These are phyloP conservation scores for Rhingia rostrata DNA, from an alignment of 2,888 invertebrate species.

Conservation along the genomic window DNA sequence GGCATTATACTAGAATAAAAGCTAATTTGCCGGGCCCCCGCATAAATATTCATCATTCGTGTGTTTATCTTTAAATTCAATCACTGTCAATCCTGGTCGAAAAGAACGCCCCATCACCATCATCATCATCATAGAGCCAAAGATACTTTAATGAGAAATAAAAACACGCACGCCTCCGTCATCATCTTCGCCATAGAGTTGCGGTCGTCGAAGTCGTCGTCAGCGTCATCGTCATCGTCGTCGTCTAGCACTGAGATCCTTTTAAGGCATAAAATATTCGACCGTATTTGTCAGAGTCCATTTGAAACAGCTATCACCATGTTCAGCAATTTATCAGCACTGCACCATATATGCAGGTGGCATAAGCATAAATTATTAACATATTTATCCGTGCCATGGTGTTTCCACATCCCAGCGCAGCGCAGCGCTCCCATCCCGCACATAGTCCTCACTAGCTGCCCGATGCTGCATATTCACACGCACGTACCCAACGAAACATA, in stretches of 20 bases:
- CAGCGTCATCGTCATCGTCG: background rate
- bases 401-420: slow-evolving; percentile 52
- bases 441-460: slow-evolving; percentile 18
- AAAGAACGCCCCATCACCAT: slow-evolving; percentile 50
- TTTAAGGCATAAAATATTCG: slow-evolving; percentile 74
- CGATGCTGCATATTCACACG: slow-evolving; percentile 71
- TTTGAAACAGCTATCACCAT: slow-evolving; percentile 76
- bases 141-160: slow-evolving; percentile 45
- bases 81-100: slow-evolving; percentile 46
- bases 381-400: slow-evolving; percentile 70
- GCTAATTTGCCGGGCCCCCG: slow-evolving; percentile 41
- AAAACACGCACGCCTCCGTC: slow-evolving; percentile 66
- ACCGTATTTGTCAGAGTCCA: slow-evolving; percentile 76
- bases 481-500: slow-evolving; percentile 70
- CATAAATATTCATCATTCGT: slow-evolving; percentile 62
- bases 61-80: slow-evolving; percentile 62
- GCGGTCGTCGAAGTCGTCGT: slow-evolving; percentile 22
- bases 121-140: slow-evolving; percentile 25
- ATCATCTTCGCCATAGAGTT: slow-evolving; percentile 11
- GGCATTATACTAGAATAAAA: background rate
- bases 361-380: slow-evolving; percentile 76
- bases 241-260: slow-evolving; percentile 57
- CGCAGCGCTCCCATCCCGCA: slow-evolving; percentile 22
- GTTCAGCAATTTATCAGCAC: slow-evolving; percentile 76
- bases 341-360: slow-evolving; percentile 76